Conservation (phyloP, 2,113 vertebrate genomes). For the Nothocercus nigrocapillus region DNA sequence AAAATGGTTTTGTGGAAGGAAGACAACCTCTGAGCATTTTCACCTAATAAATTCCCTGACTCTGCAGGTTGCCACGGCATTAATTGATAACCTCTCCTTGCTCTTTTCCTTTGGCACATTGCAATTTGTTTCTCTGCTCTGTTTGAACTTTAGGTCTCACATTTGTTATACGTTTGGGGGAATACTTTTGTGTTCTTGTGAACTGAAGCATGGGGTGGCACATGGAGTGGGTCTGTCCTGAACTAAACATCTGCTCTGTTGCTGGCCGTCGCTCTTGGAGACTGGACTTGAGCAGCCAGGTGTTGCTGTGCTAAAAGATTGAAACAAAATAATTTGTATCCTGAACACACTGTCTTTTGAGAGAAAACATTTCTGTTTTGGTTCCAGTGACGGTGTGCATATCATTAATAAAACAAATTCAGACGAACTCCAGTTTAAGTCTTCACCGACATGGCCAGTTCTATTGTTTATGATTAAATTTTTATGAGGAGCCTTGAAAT, state of each 20-base stretch:
- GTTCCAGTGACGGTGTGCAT: background rate
- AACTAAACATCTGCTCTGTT: background rate
- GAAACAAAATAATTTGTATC: background rate
- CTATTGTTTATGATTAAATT: background rate
- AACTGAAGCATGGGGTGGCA: background rate
- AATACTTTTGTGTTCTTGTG: accelerated
- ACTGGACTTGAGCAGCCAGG: background rate
- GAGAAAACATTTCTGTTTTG: background rate
- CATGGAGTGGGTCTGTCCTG: background rate
- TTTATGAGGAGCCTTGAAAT: background rate
- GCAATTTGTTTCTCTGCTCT: background rate
- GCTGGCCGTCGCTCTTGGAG: background rate
- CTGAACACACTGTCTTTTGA: background rate
- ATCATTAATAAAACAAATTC: background rate
- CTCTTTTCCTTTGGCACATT: background rate
- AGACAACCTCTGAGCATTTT: background rate
- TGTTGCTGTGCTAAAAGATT: background rate
- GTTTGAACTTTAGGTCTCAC: background rate
- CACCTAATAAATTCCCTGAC: background rate
- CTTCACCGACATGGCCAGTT: background rate
- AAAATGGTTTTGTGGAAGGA: background rate
- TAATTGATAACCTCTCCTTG: background rate
- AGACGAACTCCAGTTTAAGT: background rate
- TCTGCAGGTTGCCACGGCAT: background rate
- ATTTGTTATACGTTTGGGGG: background rate